These are phyloP conservation scores for Amiota communis DNA, from an alignment of 2,888 invertebrate species.

Conservation along the genomic window DNA sequence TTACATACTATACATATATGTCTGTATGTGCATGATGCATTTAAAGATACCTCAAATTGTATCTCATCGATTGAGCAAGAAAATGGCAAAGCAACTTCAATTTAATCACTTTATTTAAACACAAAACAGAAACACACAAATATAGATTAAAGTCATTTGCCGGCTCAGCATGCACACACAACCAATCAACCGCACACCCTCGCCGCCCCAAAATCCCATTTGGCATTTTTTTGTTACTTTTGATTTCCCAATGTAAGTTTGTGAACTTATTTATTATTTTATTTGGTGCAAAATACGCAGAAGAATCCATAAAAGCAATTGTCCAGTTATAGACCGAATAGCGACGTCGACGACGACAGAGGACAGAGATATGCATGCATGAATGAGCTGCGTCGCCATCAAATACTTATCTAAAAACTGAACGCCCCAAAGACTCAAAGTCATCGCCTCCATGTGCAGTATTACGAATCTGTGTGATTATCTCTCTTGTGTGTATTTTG, in stretches of 20 bases:
- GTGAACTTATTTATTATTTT: not conserved
- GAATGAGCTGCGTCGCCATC: no score
- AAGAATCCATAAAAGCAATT: slow-evolving; percentile 24
- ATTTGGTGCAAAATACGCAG: slow-evolving; percentile 20
- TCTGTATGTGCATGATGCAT: no score
- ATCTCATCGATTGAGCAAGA: not conserved
- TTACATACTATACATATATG: no score
- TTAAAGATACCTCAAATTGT: no score
- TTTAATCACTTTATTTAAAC: slow-evolving; percentile 70
- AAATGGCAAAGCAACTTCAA: slow-evolving; percentile 48
- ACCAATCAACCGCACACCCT: slow-evolving; percentile 16
- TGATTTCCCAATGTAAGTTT: slow-evolving; percentile 21
- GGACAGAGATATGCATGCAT: not conserved
- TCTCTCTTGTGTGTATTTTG: slow-evolving; percentile 20
- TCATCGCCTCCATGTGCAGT: slow-evolving; percentile 28
- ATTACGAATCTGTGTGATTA: no score
- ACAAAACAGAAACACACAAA: slow-evolving; percentile 32
- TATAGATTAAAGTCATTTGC: no score
- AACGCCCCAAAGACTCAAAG: not conserved
- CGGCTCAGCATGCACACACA: no score
- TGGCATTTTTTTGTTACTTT: slow-evolving; percentile 5
- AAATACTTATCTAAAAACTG: not conserved
- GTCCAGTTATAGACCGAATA: slow-evolving; percentile 22
- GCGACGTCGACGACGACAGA: not conserved
- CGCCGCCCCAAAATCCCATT: not conserved